Conservation (phyloP, 2,113 vertebrate genomes). For the Notothenia rossii region DNA sequence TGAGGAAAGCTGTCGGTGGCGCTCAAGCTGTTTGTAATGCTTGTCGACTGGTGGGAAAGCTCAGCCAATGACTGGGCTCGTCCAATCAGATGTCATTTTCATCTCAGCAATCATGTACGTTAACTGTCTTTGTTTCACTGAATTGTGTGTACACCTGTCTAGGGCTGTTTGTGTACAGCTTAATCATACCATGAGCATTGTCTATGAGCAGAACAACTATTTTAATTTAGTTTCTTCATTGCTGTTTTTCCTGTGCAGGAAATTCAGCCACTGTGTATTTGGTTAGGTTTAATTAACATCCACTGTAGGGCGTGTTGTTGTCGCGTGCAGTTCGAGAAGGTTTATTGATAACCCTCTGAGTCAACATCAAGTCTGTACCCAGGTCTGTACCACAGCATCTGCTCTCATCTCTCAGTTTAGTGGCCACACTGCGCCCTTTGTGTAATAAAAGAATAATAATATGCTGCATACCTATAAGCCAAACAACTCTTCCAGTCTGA, state of each 20-base stretch:
- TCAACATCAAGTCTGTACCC: conserved; percentile 9
- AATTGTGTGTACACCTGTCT: neutral
- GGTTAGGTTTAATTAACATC: neutral
- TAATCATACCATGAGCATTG: neutral
- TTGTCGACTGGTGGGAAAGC: conserved; percentile 12
- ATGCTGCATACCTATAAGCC: conserved; percentile 26
- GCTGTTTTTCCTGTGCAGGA: neutral
- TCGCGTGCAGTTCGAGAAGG: neutral
- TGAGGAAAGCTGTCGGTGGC: conserved; percentile 9
- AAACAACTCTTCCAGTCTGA: neutral
- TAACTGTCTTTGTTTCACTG: conserved; percentile 11
- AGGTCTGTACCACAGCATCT: neutral
- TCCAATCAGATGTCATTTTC: conserved; percentile 22
- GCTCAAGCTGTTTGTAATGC: conserved; percentile 24
- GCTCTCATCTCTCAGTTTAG: conserved; percentile 1
- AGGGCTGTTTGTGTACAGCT: neutral
- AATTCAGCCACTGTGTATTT: neutral
- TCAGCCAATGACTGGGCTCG: neutral
- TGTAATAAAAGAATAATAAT: conserved; percentile 7
- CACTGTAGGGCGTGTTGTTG: neutral
- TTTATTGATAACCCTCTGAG: conserved; percentile 22
- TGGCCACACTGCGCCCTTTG: neutral
- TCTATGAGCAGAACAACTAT: neutral
- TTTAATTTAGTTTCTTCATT: neutral
- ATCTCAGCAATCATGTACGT: neutral